Percentiles rank a stretch among this genome's conserved stretches.
Evolutionary conservation across 2,797 vertebrate species (phyloP).

Genomic region (Emys orbicularis): DNA sequence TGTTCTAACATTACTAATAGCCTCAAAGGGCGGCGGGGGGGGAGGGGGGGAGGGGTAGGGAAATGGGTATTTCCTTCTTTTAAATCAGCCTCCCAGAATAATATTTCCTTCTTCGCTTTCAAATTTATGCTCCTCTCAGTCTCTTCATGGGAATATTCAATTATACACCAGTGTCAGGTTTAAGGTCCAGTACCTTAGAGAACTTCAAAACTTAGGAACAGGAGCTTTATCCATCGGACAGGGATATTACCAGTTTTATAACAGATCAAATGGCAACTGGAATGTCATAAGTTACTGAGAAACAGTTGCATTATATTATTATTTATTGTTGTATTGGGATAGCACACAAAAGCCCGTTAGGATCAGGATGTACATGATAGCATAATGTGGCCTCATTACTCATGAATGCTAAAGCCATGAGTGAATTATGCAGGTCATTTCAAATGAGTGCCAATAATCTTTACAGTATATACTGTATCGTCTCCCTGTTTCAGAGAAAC

Average conservation of each 20-base stretch:
- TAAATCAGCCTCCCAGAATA: background rate
- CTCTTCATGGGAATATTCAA: background rate
- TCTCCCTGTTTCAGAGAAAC: background rate
- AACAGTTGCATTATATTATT: background rate
- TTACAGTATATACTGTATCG: fast-evolving
- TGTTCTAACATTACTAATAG: background rate
- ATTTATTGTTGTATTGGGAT: background rate
- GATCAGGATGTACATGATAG: background rate
- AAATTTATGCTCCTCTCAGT: background rate
- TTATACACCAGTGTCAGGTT: background rate
- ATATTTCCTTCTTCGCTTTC: background rate
- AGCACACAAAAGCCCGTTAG: background rate
- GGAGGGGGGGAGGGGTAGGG: no score
- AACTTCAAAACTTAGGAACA: background rate
- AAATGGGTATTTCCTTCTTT: background rate
- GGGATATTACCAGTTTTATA: background rate
- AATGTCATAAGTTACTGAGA: background rate
- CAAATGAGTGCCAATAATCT: background rate
- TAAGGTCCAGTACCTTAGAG: background rate
- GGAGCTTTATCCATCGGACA: background rate
- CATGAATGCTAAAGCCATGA: background rate
- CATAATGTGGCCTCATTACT: background rate
- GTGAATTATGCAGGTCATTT: background rate
- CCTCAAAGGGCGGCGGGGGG: background rate
- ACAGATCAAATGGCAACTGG: background rate